Percentiles rank a stretch among this genome's conserved stretches.
phyloP scores from a whole-genome alignment of 2,888 invertebrate species.

The Hypsopygia costalis region DNA sequence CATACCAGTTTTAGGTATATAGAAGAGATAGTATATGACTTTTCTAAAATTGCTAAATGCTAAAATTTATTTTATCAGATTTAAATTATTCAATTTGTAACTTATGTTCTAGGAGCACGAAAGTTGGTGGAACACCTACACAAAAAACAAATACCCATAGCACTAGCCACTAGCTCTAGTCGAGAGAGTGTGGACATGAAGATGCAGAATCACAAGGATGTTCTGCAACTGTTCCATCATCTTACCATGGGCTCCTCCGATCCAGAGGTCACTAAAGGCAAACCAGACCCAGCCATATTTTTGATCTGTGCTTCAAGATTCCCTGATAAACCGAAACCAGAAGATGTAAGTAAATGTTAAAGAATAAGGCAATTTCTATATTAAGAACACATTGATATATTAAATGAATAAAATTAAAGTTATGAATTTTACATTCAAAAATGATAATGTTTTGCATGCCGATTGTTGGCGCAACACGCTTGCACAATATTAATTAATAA shows the following conservation, averaged over 20 bases:
- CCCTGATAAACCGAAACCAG: conserved; percentile 81
- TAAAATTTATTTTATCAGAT: too few species aligned
- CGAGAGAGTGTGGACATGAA: conserved; percentile 86
- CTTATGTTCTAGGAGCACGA: conserved; percentile 84
- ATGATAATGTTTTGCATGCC: too few species aligned
- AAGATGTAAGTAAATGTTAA: conserved; percentile 59
- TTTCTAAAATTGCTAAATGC: too few species aligned
- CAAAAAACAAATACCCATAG: conserved; percentile 87
- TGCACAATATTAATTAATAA: too few species aligned
- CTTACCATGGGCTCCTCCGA: conserved; percentile 90
- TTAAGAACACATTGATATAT: too few species aligned
- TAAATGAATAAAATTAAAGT: too few species aligned
- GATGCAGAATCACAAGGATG: conserved; percentile 82
- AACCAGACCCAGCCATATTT: conserved; percentile 94
- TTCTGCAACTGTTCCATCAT: conserved; percentile 85
- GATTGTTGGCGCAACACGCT: too few species aligned
- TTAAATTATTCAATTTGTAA: too few species aligned
- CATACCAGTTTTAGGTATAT: too few species aligned
- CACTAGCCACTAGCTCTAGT: conserved; percentile 92
- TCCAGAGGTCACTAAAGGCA: conserved; percentile 90
- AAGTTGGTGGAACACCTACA: conserved; percentile 88
- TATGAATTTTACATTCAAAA: too few species aligned
- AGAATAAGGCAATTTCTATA: too few species aligned
- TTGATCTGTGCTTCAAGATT: conserved; percentile 88
- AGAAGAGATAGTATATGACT: too few species aligned